Evolutionary conservation across 1,140 invertebrate species (phyloP).

Genomic region (Drosophila ananassae): DNA sequence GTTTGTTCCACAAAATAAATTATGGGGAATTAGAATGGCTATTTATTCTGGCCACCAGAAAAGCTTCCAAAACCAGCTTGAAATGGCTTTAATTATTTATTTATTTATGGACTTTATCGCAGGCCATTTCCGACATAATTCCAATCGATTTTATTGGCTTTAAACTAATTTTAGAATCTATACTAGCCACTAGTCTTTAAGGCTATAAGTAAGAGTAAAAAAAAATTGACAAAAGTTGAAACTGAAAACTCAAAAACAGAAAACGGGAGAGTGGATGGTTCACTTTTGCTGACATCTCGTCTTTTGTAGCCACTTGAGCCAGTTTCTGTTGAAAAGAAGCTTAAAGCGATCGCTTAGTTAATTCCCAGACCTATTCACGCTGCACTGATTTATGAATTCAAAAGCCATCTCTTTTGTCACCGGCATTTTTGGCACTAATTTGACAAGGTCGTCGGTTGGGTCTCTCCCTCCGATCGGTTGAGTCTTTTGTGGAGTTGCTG

Average conservation of each 20-base stretch:
- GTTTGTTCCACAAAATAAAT: no score
- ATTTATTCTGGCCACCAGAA: neutral
- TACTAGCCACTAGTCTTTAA: no score
- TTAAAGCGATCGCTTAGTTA: slow-evolving; percentile 43
- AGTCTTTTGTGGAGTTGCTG: slow-evolving; percentile 16
- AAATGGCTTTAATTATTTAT: neutral
- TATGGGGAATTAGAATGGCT: no score
- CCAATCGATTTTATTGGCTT: slow-evolving; percentile 31
- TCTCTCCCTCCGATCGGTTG: neutral
- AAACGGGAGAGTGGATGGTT: slow-evolving; percentile 32
- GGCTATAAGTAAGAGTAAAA: neutral
- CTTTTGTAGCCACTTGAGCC: slow-evolving; percentile 22
- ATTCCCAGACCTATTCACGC: slow-evolving; percentile 30
- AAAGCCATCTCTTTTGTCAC: slow-evolving; percentile 47
- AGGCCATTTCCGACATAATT: slow-evolving; percentile 27
- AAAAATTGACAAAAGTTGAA: slow-evolving; percentile 35
- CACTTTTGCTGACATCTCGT: slow-evolving; percentile 51
- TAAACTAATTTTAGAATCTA: no score
- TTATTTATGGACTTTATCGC: slow-evolving; percentile 26
- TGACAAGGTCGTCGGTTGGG: slow-evolving; percentile 62
- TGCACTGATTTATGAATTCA: slow-evolving; percentile 59
- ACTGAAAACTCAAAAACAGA: slow-evolving; percentile 20
- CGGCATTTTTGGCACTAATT: slow-evolving; percentile 75
- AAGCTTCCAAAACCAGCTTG: slow-evolving; percentile 13
- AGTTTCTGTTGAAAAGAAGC: slow-evolving; percentile 13